Evolutionary conservation across 1,140 invertebrate species (phyloP).

Genomic region (Amyelois transitella): DNA sequence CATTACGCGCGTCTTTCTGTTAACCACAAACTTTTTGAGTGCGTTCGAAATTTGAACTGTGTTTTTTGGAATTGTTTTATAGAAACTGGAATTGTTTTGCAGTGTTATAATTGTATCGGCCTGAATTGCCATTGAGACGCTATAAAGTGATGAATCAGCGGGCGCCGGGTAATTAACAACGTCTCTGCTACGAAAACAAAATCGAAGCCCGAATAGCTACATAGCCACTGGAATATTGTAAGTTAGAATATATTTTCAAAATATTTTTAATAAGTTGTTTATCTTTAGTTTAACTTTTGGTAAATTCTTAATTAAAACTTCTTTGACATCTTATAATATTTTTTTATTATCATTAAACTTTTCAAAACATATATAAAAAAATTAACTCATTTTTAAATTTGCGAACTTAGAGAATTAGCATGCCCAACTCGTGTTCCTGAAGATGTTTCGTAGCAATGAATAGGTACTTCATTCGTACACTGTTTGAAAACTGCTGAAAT

Average conservation of each 20-base stretch:
- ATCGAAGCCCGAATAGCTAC: slow-evolving; percentile 35
- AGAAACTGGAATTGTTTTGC: slow-evolving; percentile 24
- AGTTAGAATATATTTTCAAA: slow-evolving; percentile 25
- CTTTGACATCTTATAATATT: too few species aligned
- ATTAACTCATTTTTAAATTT: neutral
- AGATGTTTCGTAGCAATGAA: neutral
- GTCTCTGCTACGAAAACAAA: slow-evolving; percentile 63
- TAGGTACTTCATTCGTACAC: neutral
- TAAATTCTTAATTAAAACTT: neutral
- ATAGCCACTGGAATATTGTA: slow-evolving; percentile 48
- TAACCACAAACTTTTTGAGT: slow-evolving; percentile 49
- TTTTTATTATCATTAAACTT: too few species aligned
- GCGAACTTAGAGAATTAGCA: neutral
- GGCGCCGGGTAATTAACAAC: slow-evolving; percentile 67
- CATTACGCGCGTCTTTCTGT: slow-evolving; percentile 60
- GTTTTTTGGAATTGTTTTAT: slow-evolving; percentile 24
- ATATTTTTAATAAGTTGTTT: neutral
- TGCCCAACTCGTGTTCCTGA: neutral
- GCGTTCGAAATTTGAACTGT: slow-evolving; percentile 37
- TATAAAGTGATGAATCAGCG: slow-evolving; percentile 72
- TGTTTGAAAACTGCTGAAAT: slow-evolving; percentile 24
- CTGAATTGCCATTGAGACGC: slow-evolving; percentile 50
- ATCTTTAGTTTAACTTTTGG: neutral
- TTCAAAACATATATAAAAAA: too few species aligned
- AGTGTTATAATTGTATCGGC: slow-evolving; percentile 44